A percentile compares a stretch with the other conserved stretches of the same genome.
phyloP scores from a whole-genome alignment of 2,113 vertebrate genomes.

The Monopterus albus region DNA sequence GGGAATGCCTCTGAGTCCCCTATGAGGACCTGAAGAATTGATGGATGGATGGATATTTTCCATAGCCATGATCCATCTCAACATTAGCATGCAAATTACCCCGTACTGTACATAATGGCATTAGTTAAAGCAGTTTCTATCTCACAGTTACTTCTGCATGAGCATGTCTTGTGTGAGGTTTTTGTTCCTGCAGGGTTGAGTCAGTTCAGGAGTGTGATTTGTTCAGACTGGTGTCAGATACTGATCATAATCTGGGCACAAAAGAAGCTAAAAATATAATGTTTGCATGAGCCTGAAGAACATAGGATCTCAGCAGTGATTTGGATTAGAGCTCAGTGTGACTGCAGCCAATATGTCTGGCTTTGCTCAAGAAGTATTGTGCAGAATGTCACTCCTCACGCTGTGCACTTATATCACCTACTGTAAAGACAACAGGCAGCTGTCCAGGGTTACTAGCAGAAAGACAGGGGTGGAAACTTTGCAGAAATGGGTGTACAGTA shows the following conservation, averaged over 20 bases:
- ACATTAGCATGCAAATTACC: not conserved
- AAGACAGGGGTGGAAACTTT: slow-evolving; percentile 67
- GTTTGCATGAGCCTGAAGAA: slow-evolving; percentile 19
- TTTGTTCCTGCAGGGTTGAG: not conserved
- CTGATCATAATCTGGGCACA: slow-evolving; percentile 15
- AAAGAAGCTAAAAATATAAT: not conserved
- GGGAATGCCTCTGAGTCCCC: no score
- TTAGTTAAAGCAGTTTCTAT: not conserved
- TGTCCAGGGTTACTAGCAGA: slow-evolving; percentile 54
- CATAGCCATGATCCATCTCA: not conserved
- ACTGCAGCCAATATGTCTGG: slow-evolving; percentile 51
- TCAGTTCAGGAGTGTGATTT: slow-evolving; percentile 5
- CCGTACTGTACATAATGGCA: not conserved
- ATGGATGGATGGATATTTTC: no score
- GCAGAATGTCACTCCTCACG: slow-evolving; percentile 65
- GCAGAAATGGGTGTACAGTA: slow-evolving; percentile 65
- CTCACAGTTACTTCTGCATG: not conserved
- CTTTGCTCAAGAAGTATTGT: slow-evolving; percentile 54
- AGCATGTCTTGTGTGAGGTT: not conserved
- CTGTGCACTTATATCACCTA: slow-evolving; percentile 69
- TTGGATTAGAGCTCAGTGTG: slow-evolving; percentile 44
- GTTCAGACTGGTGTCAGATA: no score
- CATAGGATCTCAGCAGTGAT: slow-evolving; percentile 36
- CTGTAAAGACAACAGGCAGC: slow-evolving; percentile 61
- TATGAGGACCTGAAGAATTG: no score